Evolutionary conservation across 2,888 invertebrate species (phyloP).

Genomic region (Diarsia brunnea): DNA sequence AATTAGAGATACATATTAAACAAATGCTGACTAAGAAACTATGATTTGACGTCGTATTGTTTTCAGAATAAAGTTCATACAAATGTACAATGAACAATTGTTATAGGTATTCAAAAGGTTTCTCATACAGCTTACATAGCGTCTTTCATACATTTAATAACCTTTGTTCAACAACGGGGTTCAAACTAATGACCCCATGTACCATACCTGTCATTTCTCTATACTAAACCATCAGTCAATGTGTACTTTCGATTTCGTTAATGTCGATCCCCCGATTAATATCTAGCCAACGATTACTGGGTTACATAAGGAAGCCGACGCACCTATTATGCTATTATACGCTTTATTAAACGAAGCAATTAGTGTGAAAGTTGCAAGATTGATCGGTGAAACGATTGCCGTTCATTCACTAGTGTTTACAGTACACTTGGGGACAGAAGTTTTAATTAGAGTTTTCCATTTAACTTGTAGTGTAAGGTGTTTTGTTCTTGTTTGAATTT

Average conservation of each 20-base stretch:
- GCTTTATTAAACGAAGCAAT: conserved; percentile 77
- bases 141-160: conserved; percentile 8
- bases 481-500: conserved; percentile 10
- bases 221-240: conserved; percentile 24
- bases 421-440: conserved; percentile 52
- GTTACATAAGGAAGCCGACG: conserved; percentile 73
- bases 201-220: conserved; percentile 27
- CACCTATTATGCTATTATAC: conserved; percentile 75
- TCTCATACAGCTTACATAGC: conserved; percentile 13
- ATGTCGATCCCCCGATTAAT: conserved; percentile 65
- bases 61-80: conserved; percentile 12
- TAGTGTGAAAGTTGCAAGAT: conserved; percentile 81
- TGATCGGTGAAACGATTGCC: conserved; percentile 76
- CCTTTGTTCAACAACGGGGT: conserved; percentile 15
- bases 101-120: conserved; percentile 9
- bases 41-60: conserved; percentile 18
- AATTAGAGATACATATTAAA: too few species aligned
- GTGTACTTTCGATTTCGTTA: conserved; percentile 72
- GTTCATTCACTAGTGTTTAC: conserved; percentile 60
- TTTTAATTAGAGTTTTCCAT: conserved; percentile 39
- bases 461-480: background rate
- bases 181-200: conserved; percentile 11
- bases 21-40: background rate
- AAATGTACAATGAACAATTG: conserved; percentile 9
- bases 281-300: conserved; percentile 68